Base-by-base conservation (phyloP, 2,797 vertebrate species). In the Rachycentron canadum region DNA sequence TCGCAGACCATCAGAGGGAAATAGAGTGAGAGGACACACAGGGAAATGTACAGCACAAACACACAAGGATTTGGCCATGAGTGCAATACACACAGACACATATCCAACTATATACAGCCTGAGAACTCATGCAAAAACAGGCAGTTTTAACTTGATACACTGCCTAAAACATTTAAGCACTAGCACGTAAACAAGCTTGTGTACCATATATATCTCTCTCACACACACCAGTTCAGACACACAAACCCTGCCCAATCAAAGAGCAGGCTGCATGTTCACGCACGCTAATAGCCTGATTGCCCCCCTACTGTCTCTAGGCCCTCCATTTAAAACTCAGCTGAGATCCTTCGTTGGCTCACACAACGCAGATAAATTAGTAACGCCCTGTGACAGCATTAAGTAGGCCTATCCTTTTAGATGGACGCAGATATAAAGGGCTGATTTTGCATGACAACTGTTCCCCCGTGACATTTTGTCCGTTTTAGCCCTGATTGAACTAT, bases 401-500 rank as follows among this genome's bases (percentile, higher is more conserved):
- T 79, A 77, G 71, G 56, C 79, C 59, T 58, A 74, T 90, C 81
- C 61, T 49, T 90, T 86, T 62, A 81, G 65, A 79, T 73, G 73
- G 83, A 79, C 49, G 10, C 52, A 45, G 58, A 83, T 61, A 76
- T 43, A 86, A 82, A 86, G 61, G 56, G 53, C 45, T 66, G 70
- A 69, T 88, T 90, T 89, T 79, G 88, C 90, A 86, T 70, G 89
- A 91, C 85, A 91, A 90, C 82, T 56, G 38, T 69, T 80, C 82
- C 86, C 79, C 76, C 12, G 72, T 90, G 87, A 92, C 80, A 86
- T 90, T 81, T 88, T 85, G 78, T 80, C 78, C 32, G 7, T 81
- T 90, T 89, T 82, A 89, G 75, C 84, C 83, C 76, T 83, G 89
- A 92, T 86, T 91, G 81, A 90, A 91, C 86, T 91, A 87, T 92